Conservation (phyloP, 2,888 invertebrate genomes). For the Zonitis immaculata region DNA sequence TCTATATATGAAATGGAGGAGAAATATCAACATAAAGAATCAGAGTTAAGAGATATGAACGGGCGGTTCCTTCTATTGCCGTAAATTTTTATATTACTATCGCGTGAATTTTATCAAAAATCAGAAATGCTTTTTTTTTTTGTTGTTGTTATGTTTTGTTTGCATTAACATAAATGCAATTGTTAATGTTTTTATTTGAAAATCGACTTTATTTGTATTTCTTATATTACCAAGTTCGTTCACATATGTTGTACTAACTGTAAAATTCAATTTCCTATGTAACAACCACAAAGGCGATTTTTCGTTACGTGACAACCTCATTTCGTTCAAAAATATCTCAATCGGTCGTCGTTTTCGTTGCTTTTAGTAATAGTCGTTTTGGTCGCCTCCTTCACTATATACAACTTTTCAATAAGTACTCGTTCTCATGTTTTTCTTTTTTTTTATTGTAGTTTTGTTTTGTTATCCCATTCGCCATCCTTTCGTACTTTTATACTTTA, state of each 20-base stretch:
- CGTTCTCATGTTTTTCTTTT: too few relatives aligned
- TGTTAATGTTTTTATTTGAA: constrained; percentile 4
- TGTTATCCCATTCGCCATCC: too few relatives aligned
- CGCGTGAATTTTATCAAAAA: neutral
- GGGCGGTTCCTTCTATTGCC: neutral
- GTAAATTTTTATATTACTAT: neutral
- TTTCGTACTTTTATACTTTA: too few relatives aligned
- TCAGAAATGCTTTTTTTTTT: too few relatives aligned
- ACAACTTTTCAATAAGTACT: neutral
- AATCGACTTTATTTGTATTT: too few relatives aligned
- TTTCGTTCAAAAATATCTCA: constrained; percentile 27
- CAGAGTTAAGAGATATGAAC: neutral
- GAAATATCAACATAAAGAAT: neutral
- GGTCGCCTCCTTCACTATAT: neutral
- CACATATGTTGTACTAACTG: constrained; percentile 20
- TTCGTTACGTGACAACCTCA: constrained; percentile 25
- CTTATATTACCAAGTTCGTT: too few relatives aligned
- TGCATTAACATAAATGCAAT: too few relatives aligned
- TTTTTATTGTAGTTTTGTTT: too few relatives aligned
- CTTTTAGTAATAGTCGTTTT: neutral
- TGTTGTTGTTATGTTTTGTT: too few relatives aligned
- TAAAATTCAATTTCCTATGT: constrained; percentile 28
- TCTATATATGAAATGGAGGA: neutral
- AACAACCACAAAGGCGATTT: constrained; percentile 27
- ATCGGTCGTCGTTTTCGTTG: constrained; percentile 14